A percentile compares a stretch with the other conserved stretches of the same genome.
These are phyloP conservation scores for Temnothorax curvispinosus DNA, from an alignment of 1,140 invertebrate species.

Conservation along the genomic window DNA sequence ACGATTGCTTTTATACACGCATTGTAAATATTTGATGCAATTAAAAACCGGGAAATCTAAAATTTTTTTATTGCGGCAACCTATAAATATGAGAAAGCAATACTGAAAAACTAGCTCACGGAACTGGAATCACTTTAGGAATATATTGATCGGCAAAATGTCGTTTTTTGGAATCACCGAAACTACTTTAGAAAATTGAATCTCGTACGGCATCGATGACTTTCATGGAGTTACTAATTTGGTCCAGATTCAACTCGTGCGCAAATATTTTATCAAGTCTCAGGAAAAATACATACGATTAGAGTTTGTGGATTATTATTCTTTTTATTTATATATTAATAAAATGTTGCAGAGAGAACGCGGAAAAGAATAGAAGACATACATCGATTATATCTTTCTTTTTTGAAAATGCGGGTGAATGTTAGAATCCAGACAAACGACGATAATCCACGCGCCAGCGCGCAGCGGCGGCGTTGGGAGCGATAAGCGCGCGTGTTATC, in stretches of 20 bases:
- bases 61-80: constrained; percentile 9
- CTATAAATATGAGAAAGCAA: not conserved
- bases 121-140: not conserved
- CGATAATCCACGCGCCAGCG: constrained; percentile 29
- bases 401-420: not conserved
- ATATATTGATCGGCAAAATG: not conserved
- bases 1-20: constrained; percentile 27
- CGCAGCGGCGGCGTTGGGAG: not conserved
- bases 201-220: not conserved
- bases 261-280: not conserved
- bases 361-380: not conserved
- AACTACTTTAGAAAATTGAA: constrained; percentile 21
- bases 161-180: not conserved
- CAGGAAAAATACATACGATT: not conserved
- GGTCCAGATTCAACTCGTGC: not conserved
- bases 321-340: not conserved
- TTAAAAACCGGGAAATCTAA: constrained; percentile 32
- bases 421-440: constrained; percentile 27
- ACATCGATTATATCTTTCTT: not conserved
- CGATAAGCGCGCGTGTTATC: constrained; percentile 25
- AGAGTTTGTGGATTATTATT: not conserved
- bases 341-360: no score
- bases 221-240: not conserved
- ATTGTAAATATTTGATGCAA: constrained; percentile 56
- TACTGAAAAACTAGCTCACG: not conserved